Evolutionary conservation across 2,888 invertebrate genomes (phyloP).

Genomic region (Heteropelma amictum): DNA sequence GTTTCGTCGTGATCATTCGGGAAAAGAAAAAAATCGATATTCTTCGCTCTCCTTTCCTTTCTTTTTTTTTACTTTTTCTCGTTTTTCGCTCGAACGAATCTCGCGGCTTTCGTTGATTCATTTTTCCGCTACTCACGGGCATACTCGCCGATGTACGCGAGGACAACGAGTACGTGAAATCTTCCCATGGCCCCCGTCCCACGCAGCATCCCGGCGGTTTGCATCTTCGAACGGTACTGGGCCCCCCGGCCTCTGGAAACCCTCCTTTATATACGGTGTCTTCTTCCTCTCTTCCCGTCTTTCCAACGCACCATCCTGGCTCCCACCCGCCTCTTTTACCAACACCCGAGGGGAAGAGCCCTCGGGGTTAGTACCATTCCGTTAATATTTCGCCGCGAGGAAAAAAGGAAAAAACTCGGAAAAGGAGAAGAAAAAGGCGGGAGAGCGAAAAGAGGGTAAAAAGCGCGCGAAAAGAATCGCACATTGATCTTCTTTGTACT

Average conservation of each 20-base stretch:
- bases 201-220: constrained; percentile 73
- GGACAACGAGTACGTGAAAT: constrained; percentile 60
- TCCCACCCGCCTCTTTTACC: constrained; percentile 48
- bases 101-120: neutral
- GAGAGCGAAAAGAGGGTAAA: neutral
- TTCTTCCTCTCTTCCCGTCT: constrained; percentile 54
- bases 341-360: constrained; percentile 52
- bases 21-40: neutral
- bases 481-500: constrained; percentile 41
- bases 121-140: constrained; percentile 70
- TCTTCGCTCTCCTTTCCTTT: neutral
- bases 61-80: neutral
- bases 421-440: constrained; percentile 1
- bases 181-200: constrained; percentile 66
- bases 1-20: constrained; percentile 1
- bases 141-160: constrained; percentile 66
- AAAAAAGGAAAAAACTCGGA: neutral
- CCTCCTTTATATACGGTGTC: constrained; percentile 73
- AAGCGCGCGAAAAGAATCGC: constrained; percentile 15
- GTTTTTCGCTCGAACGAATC: neutral
- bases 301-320: constrained; percentile 45
- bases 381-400: constrained; percentile 56
- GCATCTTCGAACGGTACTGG: constrained; percentile 77
- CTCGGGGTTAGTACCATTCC: constrained; percentile 69
- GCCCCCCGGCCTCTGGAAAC: constrained; percentile 72